A percentile compares a stretch with the other conserved stretches of the same genome.
Evolutionary conservation across 2,113 vertebrate species (phyloP).

Genomic region (Chionis minor): DNA sequence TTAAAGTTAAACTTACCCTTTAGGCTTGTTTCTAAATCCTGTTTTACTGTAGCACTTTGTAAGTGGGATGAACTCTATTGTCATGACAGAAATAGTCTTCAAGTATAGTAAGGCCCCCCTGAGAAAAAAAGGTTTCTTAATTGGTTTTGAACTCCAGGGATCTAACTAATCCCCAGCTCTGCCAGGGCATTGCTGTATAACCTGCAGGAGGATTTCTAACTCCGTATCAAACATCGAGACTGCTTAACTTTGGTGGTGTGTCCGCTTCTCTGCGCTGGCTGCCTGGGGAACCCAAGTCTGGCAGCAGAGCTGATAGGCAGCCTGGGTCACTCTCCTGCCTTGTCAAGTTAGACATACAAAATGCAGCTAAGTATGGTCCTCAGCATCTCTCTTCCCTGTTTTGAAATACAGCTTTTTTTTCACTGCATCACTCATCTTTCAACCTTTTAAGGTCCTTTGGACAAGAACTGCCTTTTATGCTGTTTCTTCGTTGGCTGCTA

Average conservation of each 20-base stretch:
- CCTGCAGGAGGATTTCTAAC: neutral
- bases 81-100: neutral
- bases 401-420: neutral
- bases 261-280: rapidly evolving
- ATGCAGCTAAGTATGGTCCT: neutral
- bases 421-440: neutral
- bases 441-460: neutral
- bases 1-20: neutral
- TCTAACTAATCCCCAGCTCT: neutral
- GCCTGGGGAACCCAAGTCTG: rapidly evolving
- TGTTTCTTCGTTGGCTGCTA: neutral
- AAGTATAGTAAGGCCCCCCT: neutral
- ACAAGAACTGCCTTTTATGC: neutral
- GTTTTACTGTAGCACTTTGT: neutral
- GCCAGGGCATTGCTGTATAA: neutral
- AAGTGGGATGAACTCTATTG: neutral
- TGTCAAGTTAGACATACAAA: neutral
- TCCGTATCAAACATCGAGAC: neutral
- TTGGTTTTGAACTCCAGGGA: neutral
- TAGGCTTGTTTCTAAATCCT: neutral
- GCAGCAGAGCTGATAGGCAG: neutral
- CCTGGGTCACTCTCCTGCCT: neutral
- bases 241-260: neutral
- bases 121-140: neutral
- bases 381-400: neutral